phyloP scores from a whole-genome alignment of 2,797 vertebrate genomes.

The Poecilia picta region DNA sequence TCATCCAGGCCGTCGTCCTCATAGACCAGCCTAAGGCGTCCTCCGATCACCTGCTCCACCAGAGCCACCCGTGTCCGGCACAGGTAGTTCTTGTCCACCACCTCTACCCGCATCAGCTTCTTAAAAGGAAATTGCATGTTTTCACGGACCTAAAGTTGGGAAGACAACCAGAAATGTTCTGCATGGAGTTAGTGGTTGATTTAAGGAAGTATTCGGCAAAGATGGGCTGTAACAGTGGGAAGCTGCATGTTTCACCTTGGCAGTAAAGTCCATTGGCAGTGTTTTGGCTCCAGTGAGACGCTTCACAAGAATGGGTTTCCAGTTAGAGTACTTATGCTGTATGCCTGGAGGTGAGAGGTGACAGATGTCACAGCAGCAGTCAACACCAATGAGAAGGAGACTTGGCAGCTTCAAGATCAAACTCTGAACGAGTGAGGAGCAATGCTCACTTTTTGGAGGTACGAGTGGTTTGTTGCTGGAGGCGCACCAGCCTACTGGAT shows the following conservation, averaged over 20 bases:
- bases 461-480: conserved; percentile 95
- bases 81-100: conserved; percentile 97
- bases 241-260: conserved; percentile 83
- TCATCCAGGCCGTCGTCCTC: conserved; percentile 96
- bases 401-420: not conserved
- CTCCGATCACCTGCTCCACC: conserved; percentile 95
- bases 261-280: conserved; percentile 93
- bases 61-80: conserved; percentile 95
- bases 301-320: conserved; percentile 98
- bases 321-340: conserved; percentile 98
- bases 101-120: conserved; percentile 97
- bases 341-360: conserved; percentile 83
- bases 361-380: conserved; percentile 5
- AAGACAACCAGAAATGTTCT: not conserved
- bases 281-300: conserved; percentile 99
- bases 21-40: conserved; percentile 92
- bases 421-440: too few relatives aligned
- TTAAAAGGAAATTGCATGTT: conserved; percentile 97
- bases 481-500: conserved; percentile 98
- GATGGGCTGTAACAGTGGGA: not conserved
- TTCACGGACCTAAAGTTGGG: conserved; percentile 87
- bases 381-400: not conserved
- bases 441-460: conserved; percentile 91
- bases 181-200: not conserved
- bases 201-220: not conserved